A percentile compares a stretch with the other conserved stretches of the same genome.
Conservation (phyloP, 2,888 invertebrate species). For the Celastrina argiolus region DNA sequence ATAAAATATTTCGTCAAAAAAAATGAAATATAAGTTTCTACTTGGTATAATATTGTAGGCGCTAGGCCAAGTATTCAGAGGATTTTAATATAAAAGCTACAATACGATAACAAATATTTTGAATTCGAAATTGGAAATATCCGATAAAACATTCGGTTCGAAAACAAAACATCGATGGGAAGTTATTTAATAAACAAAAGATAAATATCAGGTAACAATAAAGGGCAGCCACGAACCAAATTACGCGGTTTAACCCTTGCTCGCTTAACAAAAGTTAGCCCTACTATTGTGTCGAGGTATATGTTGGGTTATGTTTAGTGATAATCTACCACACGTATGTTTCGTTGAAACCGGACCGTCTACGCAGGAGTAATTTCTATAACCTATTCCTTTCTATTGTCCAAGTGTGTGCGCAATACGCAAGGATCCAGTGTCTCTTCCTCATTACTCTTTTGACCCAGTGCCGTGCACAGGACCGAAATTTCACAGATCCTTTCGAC, state of each 20-base stretch:
- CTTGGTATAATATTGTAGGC: no score
- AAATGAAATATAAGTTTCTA: neutral
- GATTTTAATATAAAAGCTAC: no score
- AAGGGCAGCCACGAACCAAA: slow-evolving; percentile 57
- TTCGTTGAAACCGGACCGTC: no score
- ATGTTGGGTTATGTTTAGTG: neutral
- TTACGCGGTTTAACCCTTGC: slow-evolving; percentile 45
- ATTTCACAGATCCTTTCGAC: no score
- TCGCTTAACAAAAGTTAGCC: slow-evolving; percentile 47
- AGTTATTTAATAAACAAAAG: slow-evolving; percentile 41
- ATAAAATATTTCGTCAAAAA: neutral
- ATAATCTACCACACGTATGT: no score
- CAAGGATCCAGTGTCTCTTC: no score
- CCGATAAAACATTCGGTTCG: neutral
- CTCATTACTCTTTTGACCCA: no score
- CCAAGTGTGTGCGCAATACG: no score
- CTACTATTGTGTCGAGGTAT: slow-evolving; percentile 22
- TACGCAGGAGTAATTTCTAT: no score
- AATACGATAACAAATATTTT: neutral
- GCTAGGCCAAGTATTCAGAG: no score
- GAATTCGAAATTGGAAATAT: neutral
- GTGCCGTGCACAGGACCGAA: no score
- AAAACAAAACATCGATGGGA: slow-evolving; percentile 7
- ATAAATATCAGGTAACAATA: slow-evolving; percentile 45
- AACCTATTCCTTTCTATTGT: no score